Percentiles rank a stretch among this genome's conserved stretches.
phyloP scores from a whole-genome alignment of 2,113 vertebrate species.

The Datnioides undecimradiatus region DNA sequence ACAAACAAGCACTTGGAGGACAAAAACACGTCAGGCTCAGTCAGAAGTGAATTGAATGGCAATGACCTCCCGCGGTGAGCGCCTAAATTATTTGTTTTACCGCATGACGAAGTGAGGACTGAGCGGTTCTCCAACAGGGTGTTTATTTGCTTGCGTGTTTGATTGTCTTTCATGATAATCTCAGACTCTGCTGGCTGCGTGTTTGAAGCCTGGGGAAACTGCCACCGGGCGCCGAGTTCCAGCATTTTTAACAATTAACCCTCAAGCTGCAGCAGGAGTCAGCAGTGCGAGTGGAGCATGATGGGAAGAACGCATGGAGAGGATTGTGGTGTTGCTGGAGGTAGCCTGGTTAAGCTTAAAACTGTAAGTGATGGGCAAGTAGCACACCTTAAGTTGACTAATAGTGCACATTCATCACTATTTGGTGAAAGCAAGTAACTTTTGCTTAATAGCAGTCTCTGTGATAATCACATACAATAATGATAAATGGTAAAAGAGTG shows the following conservation, averaged over 20 bases:
- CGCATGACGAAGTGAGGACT: constrained; percentile 35
- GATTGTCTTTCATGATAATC: constrained; percentile 57
- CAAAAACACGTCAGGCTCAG: constrained; percentile 36
- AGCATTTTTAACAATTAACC: constrained; percentile 21
- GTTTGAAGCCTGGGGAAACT: constrained; percentile 38
- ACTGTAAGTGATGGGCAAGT: neutral
- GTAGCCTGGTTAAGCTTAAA: neutral
- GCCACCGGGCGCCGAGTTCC: constrained; percentile 2
- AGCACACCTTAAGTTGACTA: neutral
- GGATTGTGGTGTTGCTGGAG: neutral
- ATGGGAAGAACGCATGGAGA: neutral
- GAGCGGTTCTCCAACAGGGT: constrained; percentile 27
- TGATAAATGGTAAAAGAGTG: no score
- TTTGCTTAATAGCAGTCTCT: no score
- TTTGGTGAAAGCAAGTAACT: neutral
- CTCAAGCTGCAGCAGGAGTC: neutral
- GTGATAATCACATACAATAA: neutral
- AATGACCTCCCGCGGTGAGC: constrained; percentile 46
- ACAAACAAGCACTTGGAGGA: constrained; percentile 58
- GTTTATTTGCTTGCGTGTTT: constrained; percentile 35
- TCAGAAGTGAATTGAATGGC: constrained; percentile 14
- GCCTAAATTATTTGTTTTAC: constrained; percentile 61
- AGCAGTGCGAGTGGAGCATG: neutral
- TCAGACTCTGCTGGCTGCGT: constrained; percentile 19
- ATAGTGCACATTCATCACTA: neutral